phyloP scores from a whole-genome alignment of 2,797 vertebrate species.

The Epinephelus coioides region DNA sequence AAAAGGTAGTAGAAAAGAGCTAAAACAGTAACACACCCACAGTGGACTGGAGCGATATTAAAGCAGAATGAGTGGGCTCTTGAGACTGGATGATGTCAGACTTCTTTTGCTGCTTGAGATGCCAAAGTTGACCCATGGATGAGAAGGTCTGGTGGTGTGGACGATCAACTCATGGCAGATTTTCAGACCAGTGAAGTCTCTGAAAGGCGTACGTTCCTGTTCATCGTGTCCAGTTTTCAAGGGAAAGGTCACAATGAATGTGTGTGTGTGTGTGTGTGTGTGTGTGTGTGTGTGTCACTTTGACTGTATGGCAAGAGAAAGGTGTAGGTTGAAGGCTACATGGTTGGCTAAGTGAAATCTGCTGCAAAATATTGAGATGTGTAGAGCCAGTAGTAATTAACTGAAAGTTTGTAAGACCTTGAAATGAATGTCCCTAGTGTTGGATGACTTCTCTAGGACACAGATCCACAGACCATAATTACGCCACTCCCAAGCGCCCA shows the following conservation, averaged over 20 bases:
- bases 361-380: background rate
- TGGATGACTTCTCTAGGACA: constrained; percentile 16
- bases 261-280: background rate
- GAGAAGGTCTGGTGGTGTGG: constrained; percentile 15
- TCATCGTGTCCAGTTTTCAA: background rate
- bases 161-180: constrained; percentile 17
- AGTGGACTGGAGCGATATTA: constrained; percentile 49
- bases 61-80: constrained; percentile 37
- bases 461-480: constrained; percentile 5
- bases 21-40: constrained; percentile 70
- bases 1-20: constrained; percentile 29
- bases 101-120: constrained; percentile 35
- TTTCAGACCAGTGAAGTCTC: constrained; percentile 29
- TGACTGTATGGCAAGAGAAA: constrained; percentile 1
- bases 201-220: background rate
- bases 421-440: constrained; percentile 8
- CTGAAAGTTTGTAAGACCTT: constrained; percentile 1
- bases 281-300: background rate
- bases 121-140: constrained; percentile 20
- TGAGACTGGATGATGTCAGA: constrained; percentile 16
- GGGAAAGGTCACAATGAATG: constrained; percentile 3
- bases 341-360: background rate
- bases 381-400: background rate
- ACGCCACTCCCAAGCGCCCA: constrained; percentile 31
- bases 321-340: background rate